phyloP scores from a whole-genome alignment of 2,113 vertebrate genomes.

The Tiliqua scincoides region DNA sequence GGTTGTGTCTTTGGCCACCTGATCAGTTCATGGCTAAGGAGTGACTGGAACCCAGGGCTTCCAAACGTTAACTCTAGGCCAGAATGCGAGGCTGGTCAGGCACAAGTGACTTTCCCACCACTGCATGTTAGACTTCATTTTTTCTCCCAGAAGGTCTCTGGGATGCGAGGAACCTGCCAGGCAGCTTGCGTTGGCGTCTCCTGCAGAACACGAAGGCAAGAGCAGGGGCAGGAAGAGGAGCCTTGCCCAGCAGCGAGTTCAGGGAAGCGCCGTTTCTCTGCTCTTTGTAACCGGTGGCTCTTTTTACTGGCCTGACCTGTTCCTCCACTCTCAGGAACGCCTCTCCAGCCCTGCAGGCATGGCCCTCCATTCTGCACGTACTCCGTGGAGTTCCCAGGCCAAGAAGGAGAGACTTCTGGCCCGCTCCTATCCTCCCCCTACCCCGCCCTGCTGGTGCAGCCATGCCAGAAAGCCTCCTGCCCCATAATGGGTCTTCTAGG shows the following conservation, averaged over 20 bases:
- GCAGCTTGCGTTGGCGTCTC: neutral
- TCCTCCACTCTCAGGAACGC: neutral
- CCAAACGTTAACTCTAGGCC: too few relatives aligned
- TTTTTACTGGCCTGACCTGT: neutral
- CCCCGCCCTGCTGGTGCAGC: too few relatives aligned
- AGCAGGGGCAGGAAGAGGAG: neutral
- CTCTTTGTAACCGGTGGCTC: neutral
- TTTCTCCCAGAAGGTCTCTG: neutral
- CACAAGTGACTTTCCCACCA: neutral
- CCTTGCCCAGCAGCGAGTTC: neutral
- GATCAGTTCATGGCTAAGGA: too few relatives aligned
- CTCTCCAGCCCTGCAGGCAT: neutral
- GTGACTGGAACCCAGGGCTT: too few relatives aligned
- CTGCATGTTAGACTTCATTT: neutral
- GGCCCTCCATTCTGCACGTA: neutral
- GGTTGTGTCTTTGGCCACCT: too few relatives aligned
- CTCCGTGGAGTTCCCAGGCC: neutral
- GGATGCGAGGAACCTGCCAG: neutral
- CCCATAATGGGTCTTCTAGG: too few relatives aligned
- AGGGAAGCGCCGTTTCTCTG: neutral
- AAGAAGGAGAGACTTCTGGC: neutral
- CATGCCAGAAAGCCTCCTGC: too few relatives aligned
- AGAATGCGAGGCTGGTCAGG: too few relatives aligned
- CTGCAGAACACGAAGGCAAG: neutral
- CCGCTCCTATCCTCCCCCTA: too few relatives aligned